Base-by-base conservation (phyloP, 2,888 invertebrate genomes). In the Cephus pygmeus region DNA sequence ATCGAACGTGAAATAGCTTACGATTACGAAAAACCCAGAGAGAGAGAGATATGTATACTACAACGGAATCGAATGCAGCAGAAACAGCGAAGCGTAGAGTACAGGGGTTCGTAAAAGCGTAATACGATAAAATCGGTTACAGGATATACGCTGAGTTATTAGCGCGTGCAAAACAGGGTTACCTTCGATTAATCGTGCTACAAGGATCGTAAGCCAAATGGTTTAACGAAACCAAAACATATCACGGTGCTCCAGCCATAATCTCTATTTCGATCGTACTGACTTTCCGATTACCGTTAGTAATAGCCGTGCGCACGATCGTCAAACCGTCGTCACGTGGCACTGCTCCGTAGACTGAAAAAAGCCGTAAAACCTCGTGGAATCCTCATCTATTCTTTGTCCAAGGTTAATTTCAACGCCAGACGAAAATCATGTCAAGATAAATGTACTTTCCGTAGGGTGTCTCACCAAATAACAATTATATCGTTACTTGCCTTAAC, bases 401-500 rank as follows among this genome's bases (percentile, higher is more conserved):
- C 23, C 56, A 56, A 56, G 23, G 56, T 56, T 56, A 56, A 56
- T 56, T 56, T 56, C 56, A 23, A 23, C 56, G 23, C 23, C 56
- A 56, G 56, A 56, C 56, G 56, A 56, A 56, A 56, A 23, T 56
- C 23, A 56, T 56, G 56, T 56, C 56, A 23, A 56, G 56, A 56
- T 23, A 71, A 34, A 71, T 34, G 34, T 71, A 71, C 71, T 30
- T 33, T 74, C 23, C 69, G 69, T 34, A 35, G 69, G 30, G 75
- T 73, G 76, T 76, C 71, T 34, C 75, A 73, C 75, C 75, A 73
- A 78, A 78, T 76, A 78, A 78, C 78, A 79, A 79, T 79, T 79
- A 79, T 79, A 79, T 73, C 69, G 73, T 79, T 76, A 79, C 76
- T 78, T 76, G 78, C 73, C 78, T 78, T 74, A 79, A 76, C 76